phyloP scores from a whole-genome alignment of 2,113 vertebrate genomes.

The Grammomys surdaster region DNA sequence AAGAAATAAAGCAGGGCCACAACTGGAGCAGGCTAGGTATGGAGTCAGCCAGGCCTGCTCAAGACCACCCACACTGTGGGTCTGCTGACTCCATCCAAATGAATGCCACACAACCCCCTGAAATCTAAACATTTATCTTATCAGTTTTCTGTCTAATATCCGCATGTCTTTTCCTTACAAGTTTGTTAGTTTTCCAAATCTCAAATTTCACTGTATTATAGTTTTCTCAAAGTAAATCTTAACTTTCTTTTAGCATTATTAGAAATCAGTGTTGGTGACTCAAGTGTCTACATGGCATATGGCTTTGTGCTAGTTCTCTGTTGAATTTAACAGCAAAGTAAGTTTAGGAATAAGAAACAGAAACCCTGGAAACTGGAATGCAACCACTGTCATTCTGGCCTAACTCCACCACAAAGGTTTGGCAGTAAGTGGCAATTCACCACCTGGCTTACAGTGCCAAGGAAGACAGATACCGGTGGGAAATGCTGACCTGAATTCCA shows the following conservation, averaged over 20 bases:
- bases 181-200: constrained; percentile 67
- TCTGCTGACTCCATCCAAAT: constrained; percentile 22
- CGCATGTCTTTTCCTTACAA: constrained; percentile 66
- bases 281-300: neutral
- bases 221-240: constrained; percentile 57
- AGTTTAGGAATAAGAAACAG: constrained; percentile 22
- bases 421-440: constrained; percentile 59
- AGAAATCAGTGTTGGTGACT: neutral
- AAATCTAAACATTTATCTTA: constrained; percentile 79
- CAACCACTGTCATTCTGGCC: constrained; percentile 43
- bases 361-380: constrained; percentile 65
- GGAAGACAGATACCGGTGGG: constrained; percentile 4
- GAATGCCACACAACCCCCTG: constrained; percentile 60
- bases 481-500: constrained; percentile 54
- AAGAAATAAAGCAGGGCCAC: constrained; percentile 50
- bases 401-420: constrained; percentile 61
- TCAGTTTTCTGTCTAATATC: constrained; percentile 77
- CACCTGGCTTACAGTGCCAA: constrained; percentile 34
- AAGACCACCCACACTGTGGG: constrained; percentile 72
- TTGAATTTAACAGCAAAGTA: constrained; percentile 54
- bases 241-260: constrained; percentile 20
- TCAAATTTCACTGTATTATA: constrained; percentile 35
- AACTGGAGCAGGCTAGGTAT: constrained; percentile 33
- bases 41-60: neutral
- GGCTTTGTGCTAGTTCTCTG: constrained; percentile 15